Evolutionary conservation across 2,113 vertebrate species (phyloP), one percentile per base, ranked within the genome.

Genomic region (Chamaetylas fuelleborni): DNA sequence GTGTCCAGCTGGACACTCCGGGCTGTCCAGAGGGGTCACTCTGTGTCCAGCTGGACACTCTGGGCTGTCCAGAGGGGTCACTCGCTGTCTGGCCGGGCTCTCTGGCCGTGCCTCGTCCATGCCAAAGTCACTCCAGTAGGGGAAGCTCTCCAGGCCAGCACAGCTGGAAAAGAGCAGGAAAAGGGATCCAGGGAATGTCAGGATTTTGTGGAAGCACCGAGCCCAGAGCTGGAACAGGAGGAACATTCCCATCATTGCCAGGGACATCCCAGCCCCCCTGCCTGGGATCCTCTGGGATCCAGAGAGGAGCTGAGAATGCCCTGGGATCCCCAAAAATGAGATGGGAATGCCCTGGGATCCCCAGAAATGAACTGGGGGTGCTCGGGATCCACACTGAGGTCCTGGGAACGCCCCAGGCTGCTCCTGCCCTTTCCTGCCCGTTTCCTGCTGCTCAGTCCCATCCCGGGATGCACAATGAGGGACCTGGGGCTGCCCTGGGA

Each of bases 41-140:
- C 14, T 0, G 5, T 34, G 65, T 34, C 45, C 65, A 8, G 65
- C 5, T 5, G 45, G 45, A 5, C 6, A 12, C 6, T 36, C 28
- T 2, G 7, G 47, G 34, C 26, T 29, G 1, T 42, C 36, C 70
- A 12, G 38, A 43, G 50, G 29, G 69, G 50, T 71, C 69, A 31
- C 20, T 53, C 11, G 38, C 38, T 25, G 50, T 19, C 65, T 11
- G 2, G 64, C 15, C 5, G 11, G 45, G 36, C 58, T 64, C 23
- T 64, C 58, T 4, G 74, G 74, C 24, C 36, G 60, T 1, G 48
- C 48, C 61, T 54, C 77, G 15, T 43, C 77, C 77, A 11, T 12
- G 48, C 61, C 25, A 0, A 54, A 7, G 77, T 80, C 77, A 5
- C 61, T 3, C 77, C 77, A 80, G 77, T 6, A 19, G 8, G 48